Evolutionary conservation across 2,888 invertebrate genomes (phyloP).

Genomic region (Halictus quadricinctus): DNA sequence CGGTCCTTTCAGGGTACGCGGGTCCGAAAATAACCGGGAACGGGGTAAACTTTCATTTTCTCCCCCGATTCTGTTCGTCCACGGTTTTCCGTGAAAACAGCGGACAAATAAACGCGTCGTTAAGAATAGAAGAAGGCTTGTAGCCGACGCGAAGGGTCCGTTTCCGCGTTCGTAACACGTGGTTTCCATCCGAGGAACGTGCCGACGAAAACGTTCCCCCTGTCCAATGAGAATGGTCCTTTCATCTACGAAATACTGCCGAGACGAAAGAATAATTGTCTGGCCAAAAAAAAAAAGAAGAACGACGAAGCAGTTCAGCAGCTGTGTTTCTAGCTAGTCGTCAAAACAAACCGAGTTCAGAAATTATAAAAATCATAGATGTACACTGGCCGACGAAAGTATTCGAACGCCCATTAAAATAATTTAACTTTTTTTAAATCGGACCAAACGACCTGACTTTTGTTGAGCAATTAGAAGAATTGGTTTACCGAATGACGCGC

Average conservation of each 20-base stretch:
- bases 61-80: conserved; percentile 27
- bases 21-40: conserved; percentile 51
- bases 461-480: too few species aligned
- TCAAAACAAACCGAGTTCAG: not conserved
- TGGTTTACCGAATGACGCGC: too few species aligned
- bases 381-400: too few species aligned
- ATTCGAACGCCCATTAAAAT: too few species aligned
- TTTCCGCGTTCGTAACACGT: conserved; percentile 58
- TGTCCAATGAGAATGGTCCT: not conserved
- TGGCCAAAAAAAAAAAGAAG: not conserved
- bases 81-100: conserved; percentile 48
- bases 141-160: conserved; percentile 43
- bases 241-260: not conserved
- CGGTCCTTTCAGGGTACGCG: conserved; percentile 7
- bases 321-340: not conserved
- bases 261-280: not conserved
- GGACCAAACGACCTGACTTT: too few species aligned
- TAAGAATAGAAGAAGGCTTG: conserved; percentile 61
- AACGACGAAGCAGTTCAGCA: not conserved
- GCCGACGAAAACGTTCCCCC: not conserved
- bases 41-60: conserved; percentile 56
- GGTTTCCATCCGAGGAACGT: conserved; percentile 30
- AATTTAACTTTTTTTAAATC: too few species aligned
- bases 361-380: not conserved
- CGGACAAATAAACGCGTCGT: conserved; percentile 60